Evolutionary conservation across 2,113 vertebrate species (phyloP).

Genomic region (Orthonyx spaldingii): DNA sequence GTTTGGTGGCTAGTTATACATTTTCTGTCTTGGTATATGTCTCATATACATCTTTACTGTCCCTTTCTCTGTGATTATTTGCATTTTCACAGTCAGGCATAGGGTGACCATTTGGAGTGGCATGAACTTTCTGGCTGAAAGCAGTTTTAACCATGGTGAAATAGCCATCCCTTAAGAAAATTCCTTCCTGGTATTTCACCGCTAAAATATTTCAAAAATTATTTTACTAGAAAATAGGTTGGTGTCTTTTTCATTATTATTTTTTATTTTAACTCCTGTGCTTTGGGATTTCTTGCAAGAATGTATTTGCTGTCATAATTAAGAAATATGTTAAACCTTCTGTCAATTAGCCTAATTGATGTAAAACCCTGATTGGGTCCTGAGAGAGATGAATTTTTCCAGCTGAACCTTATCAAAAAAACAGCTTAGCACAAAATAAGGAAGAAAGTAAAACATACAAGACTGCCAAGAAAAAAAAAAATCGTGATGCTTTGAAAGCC

Average conservation of each 20-base stretch:
- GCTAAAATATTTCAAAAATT: conserved; percentile 1
- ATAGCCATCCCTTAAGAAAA: background rate
- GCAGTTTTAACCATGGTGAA: background rate
- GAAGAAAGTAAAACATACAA: conserved; percentile 17
- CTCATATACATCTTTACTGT: background rate
- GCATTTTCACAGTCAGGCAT: background rate
- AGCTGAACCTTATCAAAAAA: conserved; percentile 59
- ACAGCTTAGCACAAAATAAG: conserved; percentile 18
- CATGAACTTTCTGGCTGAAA: background rate
- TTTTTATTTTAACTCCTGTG: background rate
- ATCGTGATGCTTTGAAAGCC: background rate
- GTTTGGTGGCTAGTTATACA: background rate
- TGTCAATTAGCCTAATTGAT: conserved; percentile 68
- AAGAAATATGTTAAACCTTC: conserved; percentile 66
- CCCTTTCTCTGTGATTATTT: background rate
- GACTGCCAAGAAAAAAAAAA: background rate
- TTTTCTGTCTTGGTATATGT: background rate
- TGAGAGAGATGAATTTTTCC: conserved; percentile 32
- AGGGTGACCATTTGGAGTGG: background rate
- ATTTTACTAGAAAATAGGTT: background rate
- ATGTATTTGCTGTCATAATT: conserved; percentile 52
- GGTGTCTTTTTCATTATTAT: background rate
- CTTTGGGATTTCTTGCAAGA: conserved; percentile 41
- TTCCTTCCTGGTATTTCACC: background rate
- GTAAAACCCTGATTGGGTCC: conserved; percentile 53